Conservation (phyloP, 2,113 vertebrate genomes). For the Stercorarius parasiticus region DNA sequence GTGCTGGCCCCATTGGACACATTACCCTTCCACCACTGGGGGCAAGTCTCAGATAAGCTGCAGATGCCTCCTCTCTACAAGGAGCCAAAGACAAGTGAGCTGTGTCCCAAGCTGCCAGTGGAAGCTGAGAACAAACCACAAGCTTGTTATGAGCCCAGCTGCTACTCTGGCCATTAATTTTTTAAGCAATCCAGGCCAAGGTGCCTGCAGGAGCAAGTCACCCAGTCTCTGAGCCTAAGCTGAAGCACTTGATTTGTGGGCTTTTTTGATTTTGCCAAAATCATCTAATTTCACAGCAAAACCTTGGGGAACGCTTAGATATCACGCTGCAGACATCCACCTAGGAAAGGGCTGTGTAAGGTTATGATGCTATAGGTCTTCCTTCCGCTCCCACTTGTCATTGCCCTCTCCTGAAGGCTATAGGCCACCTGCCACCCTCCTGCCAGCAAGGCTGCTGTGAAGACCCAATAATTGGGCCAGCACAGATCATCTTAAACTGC, state of each 20-base stretch:
- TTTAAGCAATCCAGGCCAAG: background rate
- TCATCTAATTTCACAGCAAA: background rate
- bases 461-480: background rate
- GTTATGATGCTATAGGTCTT: background rate
- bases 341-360: background rate
- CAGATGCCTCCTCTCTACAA: no score
- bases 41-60: background rate
- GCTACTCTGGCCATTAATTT: background rate
- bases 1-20: rapidly evolving
- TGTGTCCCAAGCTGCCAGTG: rapidly evolving
- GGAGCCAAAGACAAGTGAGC: background rate
- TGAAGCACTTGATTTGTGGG: background rate
- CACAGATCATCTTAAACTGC: background rate
- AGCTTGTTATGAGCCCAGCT: background rate
- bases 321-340: background rate
- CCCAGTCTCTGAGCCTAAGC: background rate
- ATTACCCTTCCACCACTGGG: rapidly evolving
- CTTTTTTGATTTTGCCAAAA: background rate
- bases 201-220: background rate
- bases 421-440: background rate
- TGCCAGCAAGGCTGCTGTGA: background rate
- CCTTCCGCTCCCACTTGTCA: background rate
- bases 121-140: background rate
- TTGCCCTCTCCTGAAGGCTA: background rate
- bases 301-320: background rate